Conservation (phyloP, 1,140 invertebrate genomes). For the Helicoverpa zea region DNA sequence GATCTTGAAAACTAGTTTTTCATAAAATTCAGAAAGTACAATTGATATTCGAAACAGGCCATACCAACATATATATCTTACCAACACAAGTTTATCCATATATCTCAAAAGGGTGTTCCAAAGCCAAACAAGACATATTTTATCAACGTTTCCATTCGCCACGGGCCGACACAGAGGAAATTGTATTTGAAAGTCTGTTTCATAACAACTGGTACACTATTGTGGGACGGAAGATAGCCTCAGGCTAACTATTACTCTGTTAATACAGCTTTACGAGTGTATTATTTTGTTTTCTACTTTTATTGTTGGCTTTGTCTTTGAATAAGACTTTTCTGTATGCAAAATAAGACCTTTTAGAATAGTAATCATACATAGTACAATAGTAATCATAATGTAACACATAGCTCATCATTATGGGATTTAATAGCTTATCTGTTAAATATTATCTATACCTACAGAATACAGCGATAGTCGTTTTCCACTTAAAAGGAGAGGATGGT, state of each 20-base stretch:
- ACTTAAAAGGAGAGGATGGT: neutral
- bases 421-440: too few relatives aligned
- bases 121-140: neutral
- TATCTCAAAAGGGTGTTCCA: neutral
- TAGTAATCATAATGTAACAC: too few relatives aligned
- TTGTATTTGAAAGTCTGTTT: slow-evolving; percentile 15
- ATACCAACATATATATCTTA: too few relatives aligned
- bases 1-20: too few relatives aligned
- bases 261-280: neutral
- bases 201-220: neutral
- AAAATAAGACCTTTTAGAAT: too few relatives aligned
- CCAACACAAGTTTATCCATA: too few relatives aligned
- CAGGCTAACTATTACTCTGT: neutral
- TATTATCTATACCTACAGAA: too few relatives aligned
- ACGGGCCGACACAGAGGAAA: neutral
- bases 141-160: neutral
- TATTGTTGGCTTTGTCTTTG: neutral
- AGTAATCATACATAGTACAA: too few relatives aligned
- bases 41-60: too few relatives aligned
- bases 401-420: too few relatives aligned
- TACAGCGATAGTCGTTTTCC: neutral
- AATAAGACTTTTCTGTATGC: too few relatives aligned
- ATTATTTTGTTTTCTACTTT: neutral
- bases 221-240: neutral
- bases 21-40: too few relatives aligned